These are phyloP conservation scores for Temnothorax unifasciatus DNA, from an alignment of 2,888 invertebrate genomes.

Conservation along the genomic window DNA sequence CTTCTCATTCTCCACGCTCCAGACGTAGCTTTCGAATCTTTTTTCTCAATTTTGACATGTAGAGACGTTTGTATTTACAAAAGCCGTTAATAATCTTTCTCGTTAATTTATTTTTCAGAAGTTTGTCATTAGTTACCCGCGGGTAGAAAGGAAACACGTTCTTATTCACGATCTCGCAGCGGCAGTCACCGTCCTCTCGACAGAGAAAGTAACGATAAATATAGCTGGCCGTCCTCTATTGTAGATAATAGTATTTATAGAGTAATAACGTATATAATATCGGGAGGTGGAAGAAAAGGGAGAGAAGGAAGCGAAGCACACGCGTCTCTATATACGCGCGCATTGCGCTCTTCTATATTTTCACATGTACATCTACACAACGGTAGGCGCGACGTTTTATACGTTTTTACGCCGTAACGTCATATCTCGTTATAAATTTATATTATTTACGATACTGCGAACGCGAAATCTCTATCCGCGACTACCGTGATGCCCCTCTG, in stretches of 20 bases:
- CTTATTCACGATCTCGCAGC: constrained; percentile 21
- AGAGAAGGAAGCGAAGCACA: not conserved
- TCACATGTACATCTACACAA: not conserved
- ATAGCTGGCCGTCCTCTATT: constrained; percentile 35
- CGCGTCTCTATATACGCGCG: not conserved
- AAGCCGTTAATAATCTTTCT: not conserved
- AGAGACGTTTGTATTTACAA: not conserved
- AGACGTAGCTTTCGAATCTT: not conserved
- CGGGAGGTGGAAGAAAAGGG: too few species aligned
- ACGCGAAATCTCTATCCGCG: constrained; percentile 62
- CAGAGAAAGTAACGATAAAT: constrained; percentile 50
- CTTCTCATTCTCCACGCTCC: not conserved
- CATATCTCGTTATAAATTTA: constrained; percentile 51
- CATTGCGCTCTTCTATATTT: not conserved
- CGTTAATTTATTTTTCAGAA: not conserved
- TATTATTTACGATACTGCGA: constrained; percentile 50
- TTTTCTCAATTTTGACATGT: too few species aligned
- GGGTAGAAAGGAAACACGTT: not conserved
- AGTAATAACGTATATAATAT: constrained; percentile 20
- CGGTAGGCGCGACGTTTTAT: constrained; percentile 17
- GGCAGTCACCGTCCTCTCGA: constrained; percentile 33
- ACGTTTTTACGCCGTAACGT: constrained; percentile 31
- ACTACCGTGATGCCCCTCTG: not conserved
- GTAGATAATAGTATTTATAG: constrained; percentile 48
- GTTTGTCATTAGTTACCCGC: not conserved